Evolutionary conservation across 1,140 invertebrate genomes (phyloP).

Genomic region (Diachasmimorpha longicaudata): DNA sequence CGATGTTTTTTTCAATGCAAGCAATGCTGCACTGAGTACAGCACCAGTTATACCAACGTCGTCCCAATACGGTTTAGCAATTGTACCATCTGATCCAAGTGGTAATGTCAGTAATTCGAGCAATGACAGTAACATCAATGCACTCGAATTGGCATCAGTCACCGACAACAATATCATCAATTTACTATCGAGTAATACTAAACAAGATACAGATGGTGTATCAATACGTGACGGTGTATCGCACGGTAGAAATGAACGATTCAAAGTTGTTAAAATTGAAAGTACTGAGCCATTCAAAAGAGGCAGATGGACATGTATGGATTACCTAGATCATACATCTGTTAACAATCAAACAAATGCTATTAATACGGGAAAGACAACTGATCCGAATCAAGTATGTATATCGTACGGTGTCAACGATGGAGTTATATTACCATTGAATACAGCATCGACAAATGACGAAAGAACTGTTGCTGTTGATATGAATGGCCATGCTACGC

Average conservation of each 20-base stretch:
- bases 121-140: slow-evolving; percentile 69
- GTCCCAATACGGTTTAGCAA: slow-evolving; percentile 81
- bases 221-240: slow-evolving; percentile 70
- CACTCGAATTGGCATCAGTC: slow-evolving; percentile 62
- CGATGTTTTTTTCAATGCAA: slow-evolving; percentile 80
- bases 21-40: slow-evolving; percentile 74
- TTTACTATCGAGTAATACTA: slow-evolving; percentile 57
- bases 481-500: slow-evolving; percentile 50
- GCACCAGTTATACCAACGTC: slow-evolving; percentile 84
- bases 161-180: slow-evolving; percentile 64
- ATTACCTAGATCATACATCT: slow-evolving; percentile 88
- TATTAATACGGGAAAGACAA: slow-evolving; percentile 51
- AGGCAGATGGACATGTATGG: slow-evolving; percentile 94
- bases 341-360: slow-evolving; percentile 62
- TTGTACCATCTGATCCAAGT: slow-evolving; percentile 68
- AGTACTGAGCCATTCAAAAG: slow-evolving; percentile 92
- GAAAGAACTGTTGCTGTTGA: slow-evolving; percentile 45
- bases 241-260: slow-evolving; percentile 81
- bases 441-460: slow-evolving; percentile 39
- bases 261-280: slow-evolving; percentile 96
- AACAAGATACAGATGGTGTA: slow-evolving; percentile 65
- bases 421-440: slow-evolving; percentile 51
- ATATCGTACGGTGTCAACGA: slow-evolving; percentile 61
- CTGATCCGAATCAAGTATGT: slow-evolving; percentile 59
- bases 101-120: slow-evolving; percentile 68